phyloP scores from a whole-genome alignment of 2,113 vertebrate genomes.

The Myanophis thanlyinensis region DNA sequence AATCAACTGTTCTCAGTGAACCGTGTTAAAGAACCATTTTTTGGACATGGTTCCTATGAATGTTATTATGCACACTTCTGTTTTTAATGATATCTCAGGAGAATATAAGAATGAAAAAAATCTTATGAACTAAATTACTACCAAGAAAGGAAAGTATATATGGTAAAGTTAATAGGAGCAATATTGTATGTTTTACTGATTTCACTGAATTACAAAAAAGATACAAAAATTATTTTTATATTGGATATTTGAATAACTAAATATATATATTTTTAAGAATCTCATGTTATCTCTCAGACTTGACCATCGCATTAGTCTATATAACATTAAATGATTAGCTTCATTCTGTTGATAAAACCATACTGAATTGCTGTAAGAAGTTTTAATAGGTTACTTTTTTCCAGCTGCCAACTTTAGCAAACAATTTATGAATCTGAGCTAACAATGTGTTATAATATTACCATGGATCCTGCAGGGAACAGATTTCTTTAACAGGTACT shows the following conservation, averaged over 20 bases:
- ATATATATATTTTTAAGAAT: constrained; percentile 60
- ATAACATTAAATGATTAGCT: constrained; percentile 38
- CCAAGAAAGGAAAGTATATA: constrained; percentile 52
- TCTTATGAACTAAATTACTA: constrained; percentile 53
- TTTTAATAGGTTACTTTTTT: not conserved
- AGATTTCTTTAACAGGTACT: not conserved
- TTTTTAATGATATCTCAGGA: constrained; percentile 31
- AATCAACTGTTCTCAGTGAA: constrained; percentile 2
- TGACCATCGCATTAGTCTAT: constrained; percentile 45
- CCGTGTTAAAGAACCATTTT: constrained; percentile 31
- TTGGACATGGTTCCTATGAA: constrained; percentile 23
- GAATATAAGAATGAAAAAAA: constrained; percentile 24
- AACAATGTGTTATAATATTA: not conserved
- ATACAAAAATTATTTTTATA: constrained; percentile 60
- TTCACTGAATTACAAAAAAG: constrained; percentile 63
- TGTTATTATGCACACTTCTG: constrained; percentile 32
- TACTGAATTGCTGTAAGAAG: not conserved
- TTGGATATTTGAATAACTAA: constrained; percentile 64
- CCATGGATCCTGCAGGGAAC: not conserved
- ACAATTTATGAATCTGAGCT: not conserved
- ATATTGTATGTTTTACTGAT: constrained; percentile 57
- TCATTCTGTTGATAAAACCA: not conserved
- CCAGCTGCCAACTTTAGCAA: not conserved
- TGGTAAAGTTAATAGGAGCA: constrained; percentile 46
- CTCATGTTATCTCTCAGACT: constrained; percentile 47